Evolutionary conservation across 2,888 invertebrate genomes (phyloP).

Genomic region (Drosophila maculinotata): DNA sequence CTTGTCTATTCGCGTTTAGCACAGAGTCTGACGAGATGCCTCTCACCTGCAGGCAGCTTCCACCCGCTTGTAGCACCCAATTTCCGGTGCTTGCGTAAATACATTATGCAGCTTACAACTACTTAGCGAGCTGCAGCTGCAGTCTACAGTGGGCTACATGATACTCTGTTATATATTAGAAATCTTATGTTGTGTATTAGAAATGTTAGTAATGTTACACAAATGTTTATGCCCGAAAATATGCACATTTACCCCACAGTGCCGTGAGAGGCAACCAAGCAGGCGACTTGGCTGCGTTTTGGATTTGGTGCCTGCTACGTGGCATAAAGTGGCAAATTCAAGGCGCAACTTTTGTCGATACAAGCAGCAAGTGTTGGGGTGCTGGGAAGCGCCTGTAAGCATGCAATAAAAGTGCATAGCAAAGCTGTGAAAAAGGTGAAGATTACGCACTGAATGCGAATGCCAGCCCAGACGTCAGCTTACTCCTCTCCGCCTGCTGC

Average conservation of each 20-base stretch:
- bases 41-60: constrained; percentile 18
- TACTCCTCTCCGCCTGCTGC: neutral
- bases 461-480: constrained; percentile 29
- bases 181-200: neutral
- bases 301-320: constrained; percentile 31
- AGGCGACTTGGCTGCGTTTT: constrained; percentile 10
- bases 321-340: constrained; percentile 72
- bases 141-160: constrained; percentile 24
- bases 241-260: constrained; percentile 3
- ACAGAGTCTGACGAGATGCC: constrained; percentile 50
- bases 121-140: constrained; percentile 58
- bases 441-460: constrained; percentile 80
- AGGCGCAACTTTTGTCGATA: constrained; percentile 74
- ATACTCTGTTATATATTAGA: neutral
- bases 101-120: constrained; percentile 82
- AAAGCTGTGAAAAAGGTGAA: constrained; percentile 72
- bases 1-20: constrained; percentile 77
- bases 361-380: constrained; percentile 47
- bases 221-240: neutral
- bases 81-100: constrained; percentile 81
- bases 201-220: neutral
- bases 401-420: constrained; percentile 73
- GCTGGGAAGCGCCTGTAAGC: constrained; percentile 30
- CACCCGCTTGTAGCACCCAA: constrained; percentile 72
- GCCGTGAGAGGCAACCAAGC: neutral